Conservation (phyloP, 1,140 invertebrate species). For the Littorina saxatilis region DNA sequence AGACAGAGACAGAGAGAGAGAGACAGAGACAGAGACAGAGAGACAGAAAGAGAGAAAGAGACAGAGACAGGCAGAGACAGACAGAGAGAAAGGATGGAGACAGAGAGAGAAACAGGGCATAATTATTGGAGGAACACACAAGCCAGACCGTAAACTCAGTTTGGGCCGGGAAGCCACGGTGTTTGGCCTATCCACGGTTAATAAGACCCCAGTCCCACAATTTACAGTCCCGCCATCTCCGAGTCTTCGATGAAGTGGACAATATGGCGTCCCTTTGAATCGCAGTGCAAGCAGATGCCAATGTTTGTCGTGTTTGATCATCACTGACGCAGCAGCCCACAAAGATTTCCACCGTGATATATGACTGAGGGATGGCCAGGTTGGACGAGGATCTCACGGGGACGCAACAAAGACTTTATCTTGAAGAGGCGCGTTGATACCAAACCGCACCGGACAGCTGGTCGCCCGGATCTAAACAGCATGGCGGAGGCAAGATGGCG, state of each 20-base stretch:
- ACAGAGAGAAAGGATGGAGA: too few species aligned
- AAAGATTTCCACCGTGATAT: neutral
- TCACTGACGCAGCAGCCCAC: neutral
- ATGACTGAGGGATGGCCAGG: neutral
- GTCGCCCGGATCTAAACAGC: neutral
- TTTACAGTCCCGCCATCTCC: slow-evolving; percentile 13
- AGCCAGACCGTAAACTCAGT: too few species aligned
- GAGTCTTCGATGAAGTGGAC: neutral
- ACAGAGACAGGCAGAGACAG: too few species aligned
- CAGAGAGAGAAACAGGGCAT: too few species aligned
- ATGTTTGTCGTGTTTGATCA: slow-evolving; percentile 27
- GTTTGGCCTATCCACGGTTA: neutral
- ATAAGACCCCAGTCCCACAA: neutral
- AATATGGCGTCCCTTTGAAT: slow-evolving; percentile 26
- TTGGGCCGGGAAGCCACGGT: too few species aligned
- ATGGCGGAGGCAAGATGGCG: slow-evolving; percentile 19
- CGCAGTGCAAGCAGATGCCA: slow-evolving; percentile 16
- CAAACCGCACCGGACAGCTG: neutral
- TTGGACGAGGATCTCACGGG: neutral
- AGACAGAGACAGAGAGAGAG: too few species aligned
- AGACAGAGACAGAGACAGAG: too few species aligned
- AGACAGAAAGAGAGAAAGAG: too few species aligned
- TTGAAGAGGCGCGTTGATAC: neutral
- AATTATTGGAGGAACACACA: too few species aligned
- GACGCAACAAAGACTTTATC: slow-evolving; percentile 22